Percentiles rank a stretch among this genome's conserved stretches.
phyloP scores from a whole-genome alignment of 2,113 vertebrate genomes.

The Prietella phreatophila region DNA sequence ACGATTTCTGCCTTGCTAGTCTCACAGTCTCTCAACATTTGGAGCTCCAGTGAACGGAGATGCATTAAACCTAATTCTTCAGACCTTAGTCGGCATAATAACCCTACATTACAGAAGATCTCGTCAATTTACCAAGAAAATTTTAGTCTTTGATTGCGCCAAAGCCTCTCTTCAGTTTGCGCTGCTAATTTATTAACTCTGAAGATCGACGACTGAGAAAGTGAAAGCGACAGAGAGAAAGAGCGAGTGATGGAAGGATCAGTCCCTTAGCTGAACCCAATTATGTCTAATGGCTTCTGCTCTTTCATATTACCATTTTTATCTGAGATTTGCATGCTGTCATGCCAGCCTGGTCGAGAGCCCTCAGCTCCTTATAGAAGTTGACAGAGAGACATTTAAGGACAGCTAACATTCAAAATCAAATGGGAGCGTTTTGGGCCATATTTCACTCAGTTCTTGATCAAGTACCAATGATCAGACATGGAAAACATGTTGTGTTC shows the following conservation, averaged over 20 bases:
- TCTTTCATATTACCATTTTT: slow-evolving; percentile 52
- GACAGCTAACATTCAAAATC: slow-evolving; percentile 17
- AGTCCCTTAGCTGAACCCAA: slow-evolving; percentile 37
- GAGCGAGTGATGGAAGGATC: slow-evolving; percentile 13
- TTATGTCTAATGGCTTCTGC: slow-evolving; percentile 49
- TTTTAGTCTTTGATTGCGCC: slow-evolving; percentile 42
- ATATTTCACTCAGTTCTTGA: background rate
- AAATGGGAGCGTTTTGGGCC: background rate
- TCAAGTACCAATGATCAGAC: background rate
- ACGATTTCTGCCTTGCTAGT: slow-evolving; percentile 35
- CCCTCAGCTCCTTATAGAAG: slow-evolving; percentile 53
- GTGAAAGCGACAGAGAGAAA: slow-evolving; percentile 35
- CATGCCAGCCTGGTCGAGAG: slow-evolving; percentile 47
- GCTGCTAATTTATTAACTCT: slow-evolving; percentile 49
- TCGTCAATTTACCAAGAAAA: slow-evolving; percentile 47
- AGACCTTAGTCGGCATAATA: slow-evolving; percentile 43
- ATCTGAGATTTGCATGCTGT: slow-evolving; percentile 64
- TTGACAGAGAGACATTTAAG: slow-evolving; percentile 9
- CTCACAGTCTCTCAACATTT: slow-evolving; percentile 12
- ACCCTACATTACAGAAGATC: slow-evolving; percentile 45
- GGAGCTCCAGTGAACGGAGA: slow-evolving; percentile 30
- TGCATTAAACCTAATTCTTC: slow-evolving; percentile 45
- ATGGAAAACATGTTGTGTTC: background rate
- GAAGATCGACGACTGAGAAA: slow-evolving; percentile 34
- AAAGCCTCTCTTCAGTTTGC: slow-evolving; percentile 33